Base-by-base conservation (phyloP, 2,797 vertebrate species). In the Manis pentadactyla region DNA sequence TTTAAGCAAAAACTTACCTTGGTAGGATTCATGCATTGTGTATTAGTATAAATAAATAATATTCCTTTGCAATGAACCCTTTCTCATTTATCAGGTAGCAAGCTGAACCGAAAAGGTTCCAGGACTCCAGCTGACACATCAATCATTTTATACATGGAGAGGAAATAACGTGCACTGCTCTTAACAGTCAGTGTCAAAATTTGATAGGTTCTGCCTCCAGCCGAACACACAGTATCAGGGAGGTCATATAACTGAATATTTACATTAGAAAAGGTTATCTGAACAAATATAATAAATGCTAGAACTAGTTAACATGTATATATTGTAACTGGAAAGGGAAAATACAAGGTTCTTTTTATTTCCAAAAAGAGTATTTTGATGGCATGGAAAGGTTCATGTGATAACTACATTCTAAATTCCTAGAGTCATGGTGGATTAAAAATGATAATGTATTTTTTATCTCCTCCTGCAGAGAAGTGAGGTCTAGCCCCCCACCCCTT, bases 11-110 rank as follows among this genome's bases (percentile, higher is more conserved):
- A 96, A 85, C 74, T 74, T 92, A 12, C 14, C 49, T 82, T 63
- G 31, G 64, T 85, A 37, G 34, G 75, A 81, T 90, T 21, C 34
- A 21, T 25, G 57, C 51, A 81, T 74, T 71, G 34, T 10, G 0
- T 19, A 90, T 89, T 34, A 75, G 77, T 34, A 83, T 87, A 96
- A 86, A 93, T 95, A 97, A 97, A 46, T 21, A 96, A 87, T 96
- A 89, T 25, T 25, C 21, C 46, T 78, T 93, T 84, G 88, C 79
- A 74, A 61, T 19, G 17, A 86, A 34, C 42, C 25, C 42, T 4
- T 23, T 95, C 57, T 31, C 42, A 93, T 49, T 59, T 51, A 66
- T 59, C 94, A 59, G 10, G 23, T 53, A 85, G 29, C 21, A 68
- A 96, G 61, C 37, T 68, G 68, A 57, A 94, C 8, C 68, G 92